Evolutionary conservation across 2,797 vertebrate genomes (phyloP).

Genomic region (Philypnodon macrostomus): DNA sequence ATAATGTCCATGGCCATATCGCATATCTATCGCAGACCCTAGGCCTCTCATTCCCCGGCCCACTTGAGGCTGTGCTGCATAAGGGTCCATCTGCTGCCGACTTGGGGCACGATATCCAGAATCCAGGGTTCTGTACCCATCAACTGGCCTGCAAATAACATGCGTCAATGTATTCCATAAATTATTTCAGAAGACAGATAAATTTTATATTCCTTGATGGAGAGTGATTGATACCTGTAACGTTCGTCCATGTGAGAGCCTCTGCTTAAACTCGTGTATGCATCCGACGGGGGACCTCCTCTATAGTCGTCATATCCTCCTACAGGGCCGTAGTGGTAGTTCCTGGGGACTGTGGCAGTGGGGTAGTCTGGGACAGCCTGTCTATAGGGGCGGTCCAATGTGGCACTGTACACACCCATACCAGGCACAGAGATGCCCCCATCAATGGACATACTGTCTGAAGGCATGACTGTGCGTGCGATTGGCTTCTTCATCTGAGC

Average conservation of each 20-base stretch:
- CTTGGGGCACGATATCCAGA: conserved; percentile 87
- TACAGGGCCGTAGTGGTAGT: conserved; percentile 88
- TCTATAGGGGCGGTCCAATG: conserved; percentile 89
- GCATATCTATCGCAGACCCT: conserved; percentile 83
- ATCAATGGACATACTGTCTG: conserved; percentile 85
- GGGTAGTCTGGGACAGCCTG: conserved; percentile 79
- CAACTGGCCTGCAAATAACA: conserved; percentile 63
- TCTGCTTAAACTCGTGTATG: conserved; percentile 87
- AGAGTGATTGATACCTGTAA: too few relatives aligned
- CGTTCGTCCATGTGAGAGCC: conserved; percentile 90
- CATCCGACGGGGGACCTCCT: conserved; percentile 76
- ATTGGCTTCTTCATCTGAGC: conserved; percentile 93
- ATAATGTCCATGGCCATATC: conserved; percentile 85
- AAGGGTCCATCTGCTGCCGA: conserved; percentile 76
- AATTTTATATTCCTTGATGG: too few relatives aligned
- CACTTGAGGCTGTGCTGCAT: conserved; percentile 81
- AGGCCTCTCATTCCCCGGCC: conserved; percentile 79
- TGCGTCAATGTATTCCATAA: neutral
- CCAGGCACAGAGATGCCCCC: conserved; percentile 74
- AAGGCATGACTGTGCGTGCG: conserved; percentile 84
- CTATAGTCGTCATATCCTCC: conserved; percentile 77
- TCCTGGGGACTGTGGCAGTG: conserved; percentile 89
- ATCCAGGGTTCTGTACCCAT: conserved; percentile 82
- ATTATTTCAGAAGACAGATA: too few relatives aligned
- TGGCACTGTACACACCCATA: conserved; percentile 85